Evolutionary conservation across 2,888 invertebrate genomes (phyloP).

Genomic region (Hemithea aestivaria): DNA sequence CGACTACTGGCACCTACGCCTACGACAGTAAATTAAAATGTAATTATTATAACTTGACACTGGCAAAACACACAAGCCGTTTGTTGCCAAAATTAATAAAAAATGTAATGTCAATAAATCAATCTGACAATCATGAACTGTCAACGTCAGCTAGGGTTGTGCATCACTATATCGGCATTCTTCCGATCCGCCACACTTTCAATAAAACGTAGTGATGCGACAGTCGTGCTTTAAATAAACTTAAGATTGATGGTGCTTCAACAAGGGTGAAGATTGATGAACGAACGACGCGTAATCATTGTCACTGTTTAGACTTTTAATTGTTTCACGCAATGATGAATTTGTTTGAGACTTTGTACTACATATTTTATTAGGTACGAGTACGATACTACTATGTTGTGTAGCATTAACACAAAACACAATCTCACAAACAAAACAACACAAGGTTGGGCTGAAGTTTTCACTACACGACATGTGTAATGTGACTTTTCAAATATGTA

Average conservation of each 20-base stretch:
- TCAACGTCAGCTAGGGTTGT: constrained; percentile 20
- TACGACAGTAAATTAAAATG: too few relatives aligned
- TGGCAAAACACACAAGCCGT: too few relatives aligned
- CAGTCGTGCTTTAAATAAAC: constrained; percentile 43
- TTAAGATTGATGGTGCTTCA: constrained; percentile 59
- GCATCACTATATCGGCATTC: constrained; percentile 23
- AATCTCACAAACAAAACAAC: too few relatives aligned
- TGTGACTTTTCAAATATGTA: too few relatives aligned
- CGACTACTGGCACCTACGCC: too few relatives aligned
- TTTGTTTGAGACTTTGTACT: not conserved
- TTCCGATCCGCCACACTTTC: constrained; percentile 34
- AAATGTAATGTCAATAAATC: constrained; percentile 11
- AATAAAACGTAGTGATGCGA: constrained; percentile 35
- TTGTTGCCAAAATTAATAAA: too few relatives aligned
- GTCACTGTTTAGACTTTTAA: constrained; percentile 32
- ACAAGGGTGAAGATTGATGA: constrained; percentile 61
- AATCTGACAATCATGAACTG: constrained; percentile 10
- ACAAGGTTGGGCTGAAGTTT: too few relatives aligned
- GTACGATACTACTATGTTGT: too few relatives aligned
- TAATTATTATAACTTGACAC: too few relatives aligned
- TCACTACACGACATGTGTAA: too few relatives aligned
- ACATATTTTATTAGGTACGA: too few relatives aligned
- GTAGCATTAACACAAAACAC: too few relatives aligned
- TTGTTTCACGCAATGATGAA: constrained; percentile 22
- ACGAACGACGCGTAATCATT: constrained; percentile 36